Evolutionary conservation across 2,113 vertebrate species (phyloP).

Genomic region (Poicephalus meyeri): DNA sequence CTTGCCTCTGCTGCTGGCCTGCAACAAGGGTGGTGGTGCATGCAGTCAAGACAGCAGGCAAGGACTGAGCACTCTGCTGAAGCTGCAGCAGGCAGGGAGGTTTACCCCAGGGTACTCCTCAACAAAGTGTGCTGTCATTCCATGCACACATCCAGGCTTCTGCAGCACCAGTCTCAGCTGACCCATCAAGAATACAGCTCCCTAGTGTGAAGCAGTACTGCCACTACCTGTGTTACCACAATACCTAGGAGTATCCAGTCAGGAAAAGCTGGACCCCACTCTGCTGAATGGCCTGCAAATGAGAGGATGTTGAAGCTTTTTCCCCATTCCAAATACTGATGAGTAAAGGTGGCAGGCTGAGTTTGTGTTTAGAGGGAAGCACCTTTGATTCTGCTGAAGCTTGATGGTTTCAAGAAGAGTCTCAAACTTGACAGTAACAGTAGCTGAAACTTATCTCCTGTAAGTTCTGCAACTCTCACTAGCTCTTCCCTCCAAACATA

Average conservation of each 20-base stretch:
- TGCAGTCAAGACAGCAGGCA: not conserved
- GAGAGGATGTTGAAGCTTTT: not conserved
- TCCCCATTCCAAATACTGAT: not conserved
- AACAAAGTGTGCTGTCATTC: not conserved
- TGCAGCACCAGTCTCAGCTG: too few species aligned
- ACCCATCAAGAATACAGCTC: not conserved
- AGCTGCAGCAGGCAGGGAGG: not conserved
- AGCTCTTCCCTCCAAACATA: not conserved
- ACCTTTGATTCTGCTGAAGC: fast-evolving
- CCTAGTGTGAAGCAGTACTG: fast-evolving
- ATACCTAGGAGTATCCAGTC: not conserved
- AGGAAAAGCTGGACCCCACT: not conserved
- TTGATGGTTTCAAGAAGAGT: not conserved
- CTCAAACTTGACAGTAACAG: not conserved
- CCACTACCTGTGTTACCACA: fast-evolving
- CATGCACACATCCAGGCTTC: not conserved
- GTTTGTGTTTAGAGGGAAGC: not conserved
- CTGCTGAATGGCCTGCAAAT: not conserved
- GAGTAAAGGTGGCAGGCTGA: not conserved
- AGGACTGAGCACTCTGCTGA: not conserved
- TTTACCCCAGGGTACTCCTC: not conserved
- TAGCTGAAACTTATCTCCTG: not conserved
- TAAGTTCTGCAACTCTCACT: not conserved
- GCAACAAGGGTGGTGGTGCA: not conserved
- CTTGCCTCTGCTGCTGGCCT: not conserved